Base-by-base conservation (phyloP, 2,888 invertebrate species). In the Epinotia bilunana region DNA sequence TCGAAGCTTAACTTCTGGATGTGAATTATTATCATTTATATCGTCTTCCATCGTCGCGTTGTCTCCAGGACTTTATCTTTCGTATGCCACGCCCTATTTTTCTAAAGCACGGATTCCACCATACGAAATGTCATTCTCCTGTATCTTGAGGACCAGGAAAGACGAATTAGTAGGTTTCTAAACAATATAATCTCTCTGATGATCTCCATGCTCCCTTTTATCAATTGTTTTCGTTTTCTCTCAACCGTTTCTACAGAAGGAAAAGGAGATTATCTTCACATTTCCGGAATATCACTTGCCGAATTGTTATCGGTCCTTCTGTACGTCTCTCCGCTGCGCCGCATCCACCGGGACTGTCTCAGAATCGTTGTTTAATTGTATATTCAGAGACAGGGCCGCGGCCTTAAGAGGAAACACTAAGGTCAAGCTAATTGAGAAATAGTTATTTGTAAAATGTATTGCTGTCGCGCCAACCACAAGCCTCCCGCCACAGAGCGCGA, bases 331-430 rank as follows among this genome's bases (percentile, higher is more conserved):
- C 57, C 39, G 16, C 39, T 67, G 33, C 12, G 57, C 3, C 4
- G 58, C 58, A 13, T 28, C 23, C 58, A 28, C 58, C 57, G 68
- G 13, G 43, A 58, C 57, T 68, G 20, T 68, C 68, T 68, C 39
- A 20, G 57, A 20, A 58, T 57, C 43, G 57, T 68, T 57, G 57
- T n/a, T n/a, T n/a, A n/a, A n/a, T n/a, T n/a, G n/a, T 57, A 20
- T 68, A 68, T 43, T 69, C 68, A 46, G 68, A 46, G 58, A 58
- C 58, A 57, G 68, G 39, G 33, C 62, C 60, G n/a, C n/a, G n/a
- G n/a, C n/a, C n/a, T n/a, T n/a, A n/a, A n/a, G n/a, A n/a, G n/a
- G n/a, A n/a, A n/a, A n/a, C n/a, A n/a, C n/a, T n/a, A n/a, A n/a
- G n/a, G n/a, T n/a, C n/a, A n/a, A n/a, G n/a, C n/a, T n/a, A n/a